These are phyloP conservation scores for Hydrocynus forskahlii DNA, from an alignment of 2,797 vertebrate species.

Conservation along the genomic window DNA sequence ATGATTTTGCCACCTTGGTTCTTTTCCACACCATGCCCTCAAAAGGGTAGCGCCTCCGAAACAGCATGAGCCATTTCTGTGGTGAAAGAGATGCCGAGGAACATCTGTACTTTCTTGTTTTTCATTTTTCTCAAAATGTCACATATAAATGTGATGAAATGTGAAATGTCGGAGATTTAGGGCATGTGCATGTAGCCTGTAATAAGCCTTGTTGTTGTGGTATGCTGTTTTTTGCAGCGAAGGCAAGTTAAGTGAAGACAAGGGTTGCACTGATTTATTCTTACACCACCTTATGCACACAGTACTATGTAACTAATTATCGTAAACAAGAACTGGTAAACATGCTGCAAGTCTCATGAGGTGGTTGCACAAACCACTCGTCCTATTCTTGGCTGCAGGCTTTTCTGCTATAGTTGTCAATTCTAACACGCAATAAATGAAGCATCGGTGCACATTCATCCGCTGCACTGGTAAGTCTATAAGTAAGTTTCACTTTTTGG, in stretches of 20 bases:
- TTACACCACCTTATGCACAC: background rate
- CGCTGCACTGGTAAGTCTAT: constrained; percentile 1
- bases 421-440: background rate
- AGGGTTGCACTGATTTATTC: background rate
- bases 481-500: background rate
- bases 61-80: background rate
- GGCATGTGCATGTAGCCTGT: background rate
- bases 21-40: background rate
- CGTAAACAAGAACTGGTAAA: background rate
- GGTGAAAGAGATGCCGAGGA: background rate
- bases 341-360: background rate
- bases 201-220: background rate
- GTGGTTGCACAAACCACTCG: background rate
- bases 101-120: constrained; percentile 1
- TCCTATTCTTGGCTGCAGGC: background rate
- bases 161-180: background rate
- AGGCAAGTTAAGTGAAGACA: background rate
- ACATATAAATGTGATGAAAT: constrained; percentile 1
- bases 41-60: background rate
- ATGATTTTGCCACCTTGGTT: background rate
- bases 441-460: background rate
- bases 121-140: background rate
- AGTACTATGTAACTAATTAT: background rate
- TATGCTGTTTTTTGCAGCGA: background rate
- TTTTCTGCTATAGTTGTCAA: background rate